Percentiles rank a stretch among this genome's conserved stretches.
Conservation (phyloP, 2,113 vertebrate genomes). For the Holacanthus passer region DNA sequence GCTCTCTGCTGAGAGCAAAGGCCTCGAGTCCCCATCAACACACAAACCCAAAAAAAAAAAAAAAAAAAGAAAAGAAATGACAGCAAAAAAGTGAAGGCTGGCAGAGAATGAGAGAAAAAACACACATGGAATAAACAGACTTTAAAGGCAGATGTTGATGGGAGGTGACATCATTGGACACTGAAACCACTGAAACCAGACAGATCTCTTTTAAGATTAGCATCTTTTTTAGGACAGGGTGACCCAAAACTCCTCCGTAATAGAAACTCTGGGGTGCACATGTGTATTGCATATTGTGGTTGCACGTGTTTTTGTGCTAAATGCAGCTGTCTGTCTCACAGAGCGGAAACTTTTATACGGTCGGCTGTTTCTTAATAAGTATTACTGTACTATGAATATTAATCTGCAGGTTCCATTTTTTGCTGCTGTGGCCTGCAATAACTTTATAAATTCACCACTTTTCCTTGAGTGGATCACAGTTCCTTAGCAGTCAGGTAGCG, state of each 20-base stretch:
- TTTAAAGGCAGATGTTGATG: constrained; percentile 31
- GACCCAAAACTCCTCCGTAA: not conserved
- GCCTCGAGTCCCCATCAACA: constrained; percentile 19
- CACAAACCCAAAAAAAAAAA: constrained; percentile 9
- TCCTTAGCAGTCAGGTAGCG: not conserved
- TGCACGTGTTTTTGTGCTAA: not conserved
- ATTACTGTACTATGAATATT: not conserved
- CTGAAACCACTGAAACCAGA: constrained; percentile 13
- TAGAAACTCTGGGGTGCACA: not conserved
- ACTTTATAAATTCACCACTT: not conserved
- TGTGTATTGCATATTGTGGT: not conserved
- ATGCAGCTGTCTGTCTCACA: not conserved
- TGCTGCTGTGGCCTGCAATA: not conserved
- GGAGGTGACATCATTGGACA: constrained; percentile 21
- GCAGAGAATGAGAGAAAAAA: constrained; percentile 32
- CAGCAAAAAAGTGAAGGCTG: constrained; percentile 43
- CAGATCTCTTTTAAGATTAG: not conserved
- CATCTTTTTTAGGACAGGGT: not conserved
- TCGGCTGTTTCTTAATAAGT: not conserved
- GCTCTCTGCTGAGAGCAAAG: constrained; percentile 19
- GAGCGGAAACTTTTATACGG: no score
- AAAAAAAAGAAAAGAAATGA: no score
- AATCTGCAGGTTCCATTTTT: not conserved
- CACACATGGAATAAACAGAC: constrained; percentile 32
- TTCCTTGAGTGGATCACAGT: not conserved